These are phyloP conservation scores for Brachionichthys hirsutus DNA, from an alignment of 2,113 vertebrate genomes.

Conservation along the genomic window DNA sequence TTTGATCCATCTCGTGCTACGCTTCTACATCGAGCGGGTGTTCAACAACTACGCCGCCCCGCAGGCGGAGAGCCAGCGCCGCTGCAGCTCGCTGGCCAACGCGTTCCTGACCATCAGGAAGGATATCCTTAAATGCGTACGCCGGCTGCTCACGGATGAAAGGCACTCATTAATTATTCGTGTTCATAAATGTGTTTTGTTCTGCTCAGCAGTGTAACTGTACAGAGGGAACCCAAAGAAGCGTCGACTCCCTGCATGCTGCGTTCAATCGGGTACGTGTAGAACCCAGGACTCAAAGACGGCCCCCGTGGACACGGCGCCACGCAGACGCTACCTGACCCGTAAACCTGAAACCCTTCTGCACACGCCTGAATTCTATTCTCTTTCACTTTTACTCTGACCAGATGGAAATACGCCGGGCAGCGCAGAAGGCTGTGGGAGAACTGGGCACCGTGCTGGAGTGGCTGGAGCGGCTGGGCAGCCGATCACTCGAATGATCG, in stretches of 20 bases:
- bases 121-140: slow-evolving; percentile 82
- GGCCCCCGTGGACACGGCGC: too few species aligned
- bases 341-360: neutral
- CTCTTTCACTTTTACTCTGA: neutral
- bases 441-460: slow-evolving; percentile 86
- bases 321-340: too few species aligned
- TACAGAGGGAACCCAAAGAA: slow-evolving; percentile 58
- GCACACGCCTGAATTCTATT: slow-evolving; percentile 4
- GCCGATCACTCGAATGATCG: neutral
- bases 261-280: slow-evolving; percentile 68
- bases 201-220: slow-evolving; percentile 71
- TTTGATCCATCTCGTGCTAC: slow-evolving; percentile 80
- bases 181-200: neutral
- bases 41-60: slow-evolving; percentile 80
- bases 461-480: slow-evolving; percentile 80
- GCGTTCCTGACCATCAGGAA: slow-evolving; percentile 81
- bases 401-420: slow-evolving; percentile 81
- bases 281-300: too few species aligned
- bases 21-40: slow-evolving; percentile 88
- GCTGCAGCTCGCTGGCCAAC: slow-evolving; percentile 82
- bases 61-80: slow-evolving; percentile 62
- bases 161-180: neutral
- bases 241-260: slow-evolving; percentile 54
- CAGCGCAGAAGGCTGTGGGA: slow-evolving; percentile 85
- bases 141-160: slow-evolving; percentile 32